Evolutionary conservation across 1,140 invertebrate genomes (phyloP), one percentile per base, ranked within the genome.

Genomic region (Helicoverpa armigera): DNA sequence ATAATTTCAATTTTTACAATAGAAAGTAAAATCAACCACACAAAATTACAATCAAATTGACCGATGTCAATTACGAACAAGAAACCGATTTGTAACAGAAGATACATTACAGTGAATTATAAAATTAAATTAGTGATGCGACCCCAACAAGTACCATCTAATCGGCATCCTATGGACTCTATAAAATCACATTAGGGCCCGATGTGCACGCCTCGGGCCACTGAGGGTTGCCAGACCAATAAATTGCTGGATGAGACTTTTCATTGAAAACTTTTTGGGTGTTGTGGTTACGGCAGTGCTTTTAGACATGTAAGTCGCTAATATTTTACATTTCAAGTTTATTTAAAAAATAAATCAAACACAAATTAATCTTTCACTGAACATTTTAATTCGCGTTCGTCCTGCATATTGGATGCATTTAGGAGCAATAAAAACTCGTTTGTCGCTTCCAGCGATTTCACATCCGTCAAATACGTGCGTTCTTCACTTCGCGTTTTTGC

Each of bases 151-250:
- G 88, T 86, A 87, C 83, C 88, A 88, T 92, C 89, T 94, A 94
- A 94, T 92, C 90, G 92, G 86, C 90, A 92, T 94, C 88, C 91
- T 94, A 92, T 92, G 91, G 91, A 88, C 90, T 89, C 89, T 89
- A 94, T 93, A 91, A 94, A 94, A 92, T 94, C 90, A 92, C 91
- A 92, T 94, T 92, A 94, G 87, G 88, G 88, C 83, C 85, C 86
- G 88, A 83, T 87, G 89, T 87, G 88, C 82, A 85, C 91, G 89
- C 89, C 89, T 88, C 84, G 90, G 76, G 86, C 83, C 83, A 85
- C 86, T 84, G 83, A 86, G 84, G 85, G 85, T 76, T 61, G 76
- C 58, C 80, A 51, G 53, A 78, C 82, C 65, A 18, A 88, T 84
- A 53, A 85, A 86, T 74, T 74, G 54, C 89, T 86, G 67, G 87